A percentile compares a stretch with the other conserved stretches of the same genome.
Conservation (phyloP, 92 coral and sea anemone genomes). For the Palythoa heliodiscus region DNA sequence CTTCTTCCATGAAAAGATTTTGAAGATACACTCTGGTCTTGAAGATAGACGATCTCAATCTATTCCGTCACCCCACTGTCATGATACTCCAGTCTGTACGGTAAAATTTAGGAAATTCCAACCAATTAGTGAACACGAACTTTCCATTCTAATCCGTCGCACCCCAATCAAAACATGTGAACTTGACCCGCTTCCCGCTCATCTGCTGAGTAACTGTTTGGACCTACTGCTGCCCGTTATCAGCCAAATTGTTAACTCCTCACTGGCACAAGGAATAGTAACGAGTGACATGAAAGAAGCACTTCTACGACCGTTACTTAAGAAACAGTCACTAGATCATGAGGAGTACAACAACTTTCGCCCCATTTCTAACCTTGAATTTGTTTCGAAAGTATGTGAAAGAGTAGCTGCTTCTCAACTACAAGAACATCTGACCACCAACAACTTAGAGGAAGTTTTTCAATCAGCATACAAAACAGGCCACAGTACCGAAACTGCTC, state of each 20-base stretch:
- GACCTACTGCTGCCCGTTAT: slow-evolving; percentile 24
- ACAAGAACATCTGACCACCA: slow-evolving; percentile 26
- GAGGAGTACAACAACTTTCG: slow-evolving; percentile 32
- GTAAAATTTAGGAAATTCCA: slow-evolving; percentile 28
- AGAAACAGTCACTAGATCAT: slow-evolving; percentile 42
- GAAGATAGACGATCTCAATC: slow-evolving; percentile 29
- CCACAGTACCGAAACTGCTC: slow-evolving; percentile 36
- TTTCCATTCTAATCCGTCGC: slow-evolving; percentile 33
- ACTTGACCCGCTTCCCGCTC: slow-evolving; percentile 48
- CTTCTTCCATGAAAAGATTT: slow-evolving; percentile 40
- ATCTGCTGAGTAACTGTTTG: slow-evolving; percentile 20
- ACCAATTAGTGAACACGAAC: slow-evolving; percentile 28
- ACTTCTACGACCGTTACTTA: slow-evolving; percentile 33
- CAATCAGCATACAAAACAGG: slow-evolving; percentile 32
- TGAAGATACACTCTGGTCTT: slow-evolving; percentile 32
- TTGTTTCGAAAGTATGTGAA: slow-evolving; percentile 44
- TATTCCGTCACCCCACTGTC: slow-evolving; percentile 27
- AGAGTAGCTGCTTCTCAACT: slow-evolving; percentile 35
- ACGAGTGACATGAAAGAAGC: slow-evolving; percentile 40
- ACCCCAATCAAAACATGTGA: slow-evolving; percentile 34
- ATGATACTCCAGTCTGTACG: slow-evolving; percentile 28
- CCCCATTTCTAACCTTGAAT: slow-evolving; percentile 43
- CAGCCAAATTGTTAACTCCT: slow-evolving; percentile 22
- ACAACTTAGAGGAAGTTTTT: slow-evolving; percentile 14
- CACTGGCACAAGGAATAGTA: slow-evolving; percentile 29